phyloP scores from a whole-genome alignment of 2,888 invertebrate genomes.

The Fissipunctia ypsillon region DNA sequence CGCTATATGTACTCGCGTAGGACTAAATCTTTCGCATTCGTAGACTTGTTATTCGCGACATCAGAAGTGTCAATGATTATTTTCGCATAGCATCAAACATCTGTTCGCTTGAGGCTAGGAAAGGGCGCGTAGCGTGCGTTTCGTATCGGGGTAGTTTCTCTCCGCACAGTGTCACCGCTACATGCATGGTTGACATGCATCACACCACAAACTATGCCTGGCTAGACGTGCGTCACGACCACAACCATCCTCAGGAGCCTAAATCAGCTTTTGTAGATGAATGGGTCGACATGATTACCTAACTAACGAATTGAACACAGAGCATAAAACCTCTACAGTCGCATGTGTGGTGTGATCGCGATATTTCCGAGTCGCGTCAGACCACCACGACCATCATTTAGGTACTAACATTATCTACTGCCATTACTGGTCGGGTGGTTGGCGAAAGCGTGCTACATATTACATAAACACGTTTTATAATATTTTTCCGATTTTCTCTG shows the following conservation, averaged over 20 bases:
- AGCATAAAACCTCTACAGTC: too few relatives aligned
- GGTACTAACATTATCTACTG: too few relatives aligned
- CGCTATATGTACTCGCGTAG: background rate
- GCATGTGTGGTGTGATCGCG: too few relatives aligned
- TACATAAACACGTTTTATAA: background rate
- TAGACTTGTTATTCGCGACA: background rate
- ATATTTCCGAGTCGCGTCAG: background rate
- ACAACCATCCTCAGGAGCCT: background rate
- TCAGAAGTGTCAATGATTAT: background rate
- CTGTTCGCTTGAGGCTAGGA: background rate
- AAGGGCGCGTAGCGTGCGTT: background rate
- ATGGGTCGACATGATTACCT: too few relatives aligned
- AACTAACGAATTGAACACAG: too few relatives aligned
- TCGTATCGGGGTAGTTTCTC: background rate
- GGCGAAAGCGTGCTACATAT: background rate
- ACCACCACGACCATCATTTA: too few relatives aligned
- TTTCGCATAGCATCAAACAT: background rate
- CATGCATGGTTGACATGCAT: background rate
- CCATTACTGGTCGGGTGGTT: too few relatives aligned
- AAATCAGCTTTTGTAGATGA: background rate
- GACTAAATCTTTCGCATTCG: background rate
- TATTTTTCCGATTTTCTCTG: background rate
- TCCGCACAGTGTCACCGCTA: background rate
- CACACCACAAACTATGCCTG: background rate
- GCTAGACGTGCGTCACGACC: background rate